These are phyloP conservation scores for Ophion slaviceki DNA, from an alignment of 2,888 invertebrate species.

Conservation along the genomic window DNA sequence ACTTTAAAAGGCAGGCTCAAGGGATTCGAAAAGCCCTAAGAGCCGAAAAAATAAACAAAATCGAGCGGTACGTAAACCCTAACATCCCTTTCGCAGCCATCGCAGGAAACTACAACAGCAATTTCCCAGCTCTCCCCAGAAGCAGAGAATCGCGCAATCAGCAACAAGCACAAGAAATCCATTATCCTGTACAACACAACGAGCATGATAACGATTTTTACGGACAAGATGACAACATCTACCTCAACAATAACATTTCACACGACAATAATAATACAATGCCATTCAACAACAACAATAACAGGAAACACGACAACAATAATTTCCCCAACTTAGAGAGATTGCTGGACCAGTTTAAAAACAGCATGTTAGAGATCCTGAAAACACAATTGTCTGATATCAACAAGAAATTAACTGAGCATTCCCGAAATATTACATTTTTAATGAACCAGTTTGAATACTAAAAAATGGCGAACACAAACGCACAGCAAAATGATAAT, in stretches of 20 bases:
- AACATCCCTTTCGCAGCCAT: background rate
- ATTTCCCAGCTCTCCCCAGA: conserved; percentile 1
- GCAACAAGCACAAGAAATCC: background rate
- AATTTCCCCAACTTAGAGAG: background rate
- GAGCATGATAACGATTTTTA: background rate
- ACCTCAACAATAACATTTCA: background rate
- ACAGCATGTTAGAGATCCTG: background rate
- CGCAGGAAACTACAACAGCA: background rate
- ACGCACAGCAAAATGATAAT: background rate
- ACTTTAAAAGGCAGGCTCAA: background rate
- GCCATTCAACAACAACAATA: background rate
- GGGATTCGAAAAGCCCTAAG: conserved; percentile 5
- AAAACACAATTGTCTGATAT: background rate
- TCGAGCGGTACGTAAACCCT: conserved; percentile 3
- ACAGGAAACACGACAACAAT: background rate
- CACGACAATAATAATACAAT: background rate
- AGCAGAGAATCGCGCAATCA: background rate
- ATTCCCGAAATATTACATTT: conserved; percentile 1
- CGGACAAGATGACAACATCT: background rate
- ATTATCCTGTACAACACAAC: background rate
- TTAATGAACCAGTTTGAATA: background rate
- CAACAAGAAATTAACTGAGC: background rate
- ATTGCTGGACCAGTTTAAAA: background rate
- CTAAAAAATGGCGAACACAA: background rate
- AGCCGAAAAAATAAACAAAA: background rate